A percentile compares a stretch with the other conserved stretches of the same genome.
phyloP scores from a whole-genome alignment of 2,797 vertebrate genomes.

The Mormyrops attenuatus region DNA sequence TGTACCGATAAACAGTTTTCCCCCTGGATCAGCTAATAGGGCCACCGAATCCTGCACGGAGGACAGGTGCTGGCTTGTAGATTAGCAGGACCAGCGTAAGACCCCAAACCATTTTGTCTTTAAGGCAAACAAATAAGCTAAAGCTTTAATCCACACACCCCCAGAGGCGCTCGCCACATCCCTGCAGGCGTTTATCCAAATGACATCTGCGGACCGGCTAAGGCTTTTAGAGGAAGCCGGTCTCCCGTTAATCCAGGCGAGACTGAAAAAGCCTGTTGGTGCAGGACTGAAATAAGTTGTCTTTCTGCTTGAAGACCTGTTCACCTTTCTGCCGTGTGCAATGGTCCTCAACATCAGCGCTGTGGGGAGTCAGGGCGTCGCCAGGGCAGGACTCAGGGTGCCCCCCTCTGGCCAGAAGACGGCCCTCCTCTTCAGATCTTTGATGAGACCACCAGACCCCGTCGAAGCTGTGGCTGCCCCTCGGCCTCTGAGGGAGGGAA shows the following conservation, averaged over 20 bases:
- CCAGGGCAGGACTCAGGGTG: neutral
- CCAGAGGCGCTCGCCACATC: neutral
- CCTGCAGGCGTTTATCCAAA: neutral
- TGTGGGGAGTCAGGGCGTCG: neutral
- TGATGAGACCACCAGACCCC: neutral
- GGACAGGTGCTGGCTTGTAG: slow-evolving; percentile 10
- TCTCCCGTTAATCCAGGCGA: neutral
- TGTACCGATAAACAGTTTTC: neutral
- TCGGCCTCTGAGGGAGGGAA: neutral
- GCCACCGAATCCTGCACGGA: neutral
- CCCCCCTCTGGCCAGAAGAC: neutral
- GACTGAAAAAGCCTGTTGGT: neutral
- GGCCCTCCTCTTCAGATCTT: neutral
- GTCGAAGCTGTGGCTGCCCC: neutral
- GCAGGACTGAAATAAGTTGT: neutral
- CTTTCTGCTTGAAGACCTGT: neutral
- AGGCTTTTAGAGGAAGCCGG: neutral
- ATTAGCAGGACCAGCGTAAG: neutral
- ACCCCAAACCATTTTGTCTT: neutral
- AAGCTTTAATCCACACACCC: neutral
- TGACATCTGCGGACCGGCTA: neutral
- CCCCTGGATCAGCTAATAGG: neutral
- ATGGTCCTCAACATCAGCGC: neutral
- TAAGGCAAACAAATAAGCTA: slow-evolving; percentile 10
- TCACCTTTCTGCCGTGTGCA: neutral